Base-by-base conservation (phyloP, 2,797 vertebrate species). In the Dipus sagitta region DNA sequence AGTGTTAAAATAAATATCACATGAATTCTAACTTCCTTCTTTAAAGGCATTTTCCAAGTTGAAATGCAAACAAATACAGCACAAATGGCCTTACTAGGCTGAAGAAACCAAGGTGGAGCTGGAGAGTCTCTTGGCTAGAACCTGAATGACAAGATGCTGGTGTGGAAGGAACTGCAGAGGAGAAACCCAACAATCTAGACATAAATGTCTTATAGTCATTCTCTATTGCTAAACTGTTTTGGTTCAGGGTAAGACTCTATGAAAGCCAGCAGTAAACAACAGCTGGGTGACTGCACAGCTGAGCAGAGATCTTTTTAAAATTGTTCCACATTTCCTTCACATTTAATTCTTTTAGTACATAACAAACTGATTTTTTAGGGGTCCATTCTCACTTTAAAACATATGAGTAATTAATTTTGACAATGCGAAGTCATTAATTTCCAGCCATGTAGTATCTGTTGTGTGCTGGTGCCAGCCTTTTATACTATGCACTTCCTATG, bases 351-450 rank as follows among this genome's bases (percentile, higher is more conserved):
- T 95, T 90, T 79, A 78, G 47, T 93, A 72, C 11, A 12, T 68
- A 92, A 82, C 18, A 93, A 86, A 86, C 74, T 94, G 54, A 79
- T 71, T 93, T 95, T 94, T 90, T 79, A 78, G 38, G 13, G 24
- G 81, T 87, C 24, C 34, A 67, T 81, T 89, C 60, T 94, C 24
- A 90, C 72, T 95, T 81, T 82, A 94, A 94, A 92, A 79, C 28
- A 60, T 64, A 28, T 12, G 38, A 60, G 62, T 75, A 89, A 91
- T 78, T 72, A 38, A 20, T 79, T 94, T 92, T 95, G 81, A 52
- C 67, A 90, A 67, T 8, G 75, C 20, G 60, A 74, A 18, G 62
- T 92, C 47, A 64, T 88, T 92, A 87, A 88, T 88, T 92, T 93
- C 86, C 24, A 90, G 71, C 26, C 42, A 74, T n/a, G 75, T n/a